Conservation (phyloP, 2,113 vertebrate species). For the Mobula birostris region DNA sequence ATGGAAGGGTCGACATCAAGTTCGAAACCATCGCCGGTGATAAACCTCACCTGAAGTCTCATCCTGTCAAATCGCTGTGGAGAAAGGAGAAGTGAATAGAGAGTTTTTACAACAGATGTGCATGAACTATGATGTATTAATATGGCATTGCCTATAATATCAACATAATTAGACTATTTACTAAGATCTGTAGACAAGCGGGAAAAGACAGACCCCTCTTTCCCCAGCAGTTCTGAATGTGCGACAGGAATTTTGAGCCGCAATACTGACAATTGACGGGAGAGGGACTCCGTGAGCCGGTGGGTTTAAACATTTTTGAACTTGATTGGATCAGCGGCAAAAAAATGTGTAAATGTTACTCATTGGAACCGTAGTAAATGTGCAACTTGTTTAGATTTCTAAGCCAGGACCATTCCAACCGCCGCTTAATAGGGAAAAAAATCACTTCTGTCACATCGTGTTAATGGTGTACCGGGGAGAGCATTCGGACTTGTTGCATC, state of each 20-base stretch:
- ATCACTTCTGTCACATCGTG: no score
- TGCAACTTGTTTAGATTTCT: no score
- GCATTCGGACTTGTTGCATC: no score
- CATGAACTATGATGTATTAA: neutral
- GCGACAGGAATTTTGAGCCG: no score
- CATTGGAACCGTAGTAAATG: no score
- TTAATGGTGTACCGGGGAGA: no score
- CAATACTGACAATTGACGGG: neutral
- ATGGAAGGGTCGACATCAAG: neutral
- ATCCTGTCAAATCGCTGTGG: constrained; percentile 8
- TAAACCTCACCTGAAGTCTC: constrained; percentile 9
- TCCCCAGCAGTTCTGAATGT: neutral
- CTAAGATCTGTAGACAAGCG: no score
- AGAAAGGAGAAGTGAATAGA: no score
- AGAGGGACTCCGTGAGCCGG: neutral
- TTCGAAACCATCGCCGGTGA: neutral
- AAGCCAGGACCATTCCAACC: no score
- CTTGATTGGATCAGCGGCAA: no score
- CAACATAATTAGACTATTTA: neutral
- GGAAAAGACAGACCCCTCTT: neutral
- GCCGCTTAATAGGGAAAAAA: no score
- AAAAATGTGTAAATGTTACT: no score
- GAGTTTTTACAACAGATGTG: neutral
- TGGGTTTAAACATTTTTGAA: neutral
- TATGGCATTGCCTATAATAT: neutral